Percentiles rank a stretch among this genome's conserved stretches.
Evolutionary conservation across 2,888 invertebrate genomes (phyloP).

Genomic region (Bruchidius siliquastri): DNA sequence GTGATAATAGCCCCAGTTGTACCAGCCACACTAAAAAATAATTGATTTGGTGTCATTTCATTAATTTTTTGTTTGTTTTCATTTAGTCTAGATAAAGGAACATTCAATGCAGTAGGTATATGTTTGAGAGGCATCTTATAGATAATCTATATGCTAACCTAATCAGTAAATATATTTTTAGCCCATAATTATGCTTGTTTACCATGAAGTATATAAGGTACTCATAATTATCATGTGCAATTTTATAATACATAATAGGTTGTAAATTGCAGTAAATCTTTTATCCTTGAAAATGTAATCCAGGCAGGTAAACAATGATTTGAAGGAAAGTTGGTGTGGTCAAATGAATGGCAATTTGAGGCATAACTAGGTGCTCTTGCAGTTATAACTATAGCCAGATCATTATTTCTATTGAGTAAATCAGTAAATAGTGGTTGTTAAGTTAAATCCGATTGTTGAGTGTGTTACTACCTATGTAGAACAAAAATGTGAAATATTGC

Average conservation of each 20-base stretch:
- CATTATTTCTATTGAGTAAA: too few relatives aligned
- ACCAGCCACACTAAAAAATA: constrained; percentile 77
- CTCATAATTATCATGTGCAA: background rate
- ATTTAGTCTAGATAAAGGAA: too few relatives aligned
- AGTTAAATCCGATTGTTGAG: background rate
- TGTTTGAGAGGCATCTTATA: background rate
- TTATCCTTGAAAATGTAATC: background rate
- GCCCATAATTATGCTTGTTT: background rate
- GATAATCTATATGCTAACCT: background rate
- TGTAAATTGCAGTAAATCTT: background rate
- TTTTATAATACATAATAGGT: background rate
- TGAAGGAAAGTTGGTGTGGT: too few relatives aligned
- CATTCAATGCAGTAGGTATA: too few relatives aligned
- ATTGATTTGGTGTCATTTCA: background rate
- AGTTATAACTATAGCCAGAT: background rate
- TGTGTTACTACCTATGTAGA: background rate
- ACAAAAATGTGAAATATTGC: background rate
- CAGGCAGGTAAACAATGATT: background rate
- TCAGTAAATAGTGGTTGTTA: too few relatives aligned
- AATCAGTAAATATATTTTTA: background rate
- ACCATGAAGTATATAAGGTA: background rate
- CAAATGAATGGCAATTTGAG: background rate
- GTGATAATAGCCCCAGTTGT: constrained; percentile 96
- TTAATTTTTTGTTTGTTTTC: too few relatives aligned
- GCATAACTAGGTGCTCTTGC: background rate